Conservation (phyloP, 2,113 vertebrate genomes). For the Ammospiza nelsoni region DNA sequence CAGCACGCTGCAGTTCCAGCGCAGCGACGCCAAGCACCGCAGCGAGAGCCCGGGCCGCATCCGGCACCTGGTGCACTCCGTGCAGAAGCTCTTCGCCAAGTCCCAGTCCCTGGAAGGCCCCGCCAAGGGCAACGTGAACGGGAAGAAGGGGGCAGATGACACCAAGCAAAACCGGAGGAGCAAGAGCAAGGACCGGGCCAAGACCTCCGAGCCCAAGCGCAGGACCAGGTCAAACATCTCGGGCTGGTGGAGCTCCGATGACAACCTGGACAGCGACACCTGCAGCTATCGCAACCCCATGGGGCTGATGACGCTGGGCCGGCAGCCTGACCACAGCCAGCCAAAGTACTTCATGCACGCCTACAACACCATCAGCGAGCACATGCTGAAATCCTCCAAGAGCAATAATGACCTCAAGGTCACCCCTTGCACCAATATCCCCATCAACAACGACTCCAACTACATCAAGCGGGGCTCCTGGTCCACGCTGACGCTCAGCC, state of each 20-base stretch:
- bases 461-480: conserved; percentile 94
- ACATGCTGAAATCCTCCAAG: conserved; percentile 93
- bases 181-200: conserved; percentile 96
- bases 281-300: conserved; percentile 90
- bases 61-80: conserved; percentile 94
- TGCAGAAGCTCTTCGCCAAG: conserved; percentile 93
- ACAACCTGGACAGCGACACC: conserved; percentile 87
- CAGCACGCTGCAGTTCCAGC: conserved; percentile 95
- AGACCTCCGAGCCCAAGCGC: conserved; percentile 90
- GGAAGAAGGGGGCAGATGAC: conserved; percentile 84
- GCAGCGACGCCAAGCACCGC: conserved; percentile 88
- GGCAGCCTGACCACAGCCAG: conserved; percentile 80
- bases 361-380: conserved; percentile 95
- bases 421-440: conserved; percentile 77
- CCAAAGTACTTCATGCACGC: conserved; percentile 91
- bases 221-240: conserved; percentile 95
- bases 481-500: conserved; percentile 94
- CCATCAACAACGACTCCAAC: conserved; percentile 81
- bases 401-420: conserved; percentile 85
- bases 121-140: conserved; percentile 87
- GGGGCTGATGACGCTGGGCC: conserved; percentile 92
- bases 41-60: conserved; percentile 96
- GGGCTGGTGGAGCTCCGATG: conserved; percentile 97
- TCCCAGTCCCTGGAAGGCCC: conserved; percentile 89
- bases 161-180: conserved; percentile 87